phyloP scores from a whole-genome alignment of 2,797 vertebrate genomes.

The Danio jaintianensis region DNA sequence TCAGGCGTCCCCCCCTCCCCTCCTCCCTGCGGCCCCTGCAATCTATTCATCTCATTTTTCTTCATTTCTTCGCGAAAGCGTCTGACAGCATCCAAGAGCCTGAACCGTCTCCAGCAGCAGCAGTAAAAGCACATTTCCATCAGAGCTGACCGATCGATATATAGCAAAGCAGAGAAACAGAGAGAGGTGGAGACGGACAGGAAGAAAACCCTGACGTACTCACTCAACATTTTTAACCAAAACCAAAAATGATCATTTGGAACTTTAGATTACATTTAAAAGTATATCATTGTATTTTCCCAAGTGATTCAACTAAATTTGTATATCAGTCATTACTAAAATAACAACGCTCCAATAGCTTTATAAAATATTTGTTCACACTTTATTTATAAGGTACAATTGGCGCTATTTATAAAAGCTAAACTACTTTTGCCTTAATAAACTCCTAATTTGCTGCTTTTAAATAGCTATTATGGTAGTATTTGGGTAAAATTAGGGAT shows the following conservation, averaged over 20 bases:
- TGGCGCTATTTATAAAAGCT: too few relatives aligned
- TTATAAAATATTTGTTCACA: background rate
- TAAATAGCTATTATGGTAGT: too few relatives aligned
- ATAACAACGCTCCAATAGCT: background rate
- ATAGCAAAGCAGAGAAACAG: slow-evolving; percentile 53
- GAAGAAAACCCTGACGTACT: background rate
- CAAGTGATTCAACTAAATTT: background rate
- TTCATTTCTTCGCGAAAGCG: slow-evolving; percentile 18
- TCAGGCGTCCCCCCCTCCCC: slow-evolving; percentile 16
- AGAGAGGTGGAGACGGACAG: slow-evolving; percentile 25
- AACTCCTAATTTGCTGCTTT: too few relatives aligned
- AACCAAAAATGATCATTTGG: background rate
- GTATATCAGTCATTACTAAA: too few relatives aligned
- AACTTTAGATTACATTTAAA: background rate
- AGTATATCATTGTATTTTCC: background rate
- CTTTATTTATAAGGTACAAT: too few relatives aligned
- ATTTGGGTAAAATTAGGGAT: too few relatives aligned
- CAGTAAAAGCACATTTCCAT: slow-evolving; percentile 63
- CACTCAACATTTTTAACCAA: background rate
- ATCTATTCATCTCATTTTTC: slow-evolving; percentile 46
- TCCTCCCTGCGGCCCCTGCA: slow-evolving; percentile 6
- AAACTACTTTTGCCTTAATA: too few relatives aligned
- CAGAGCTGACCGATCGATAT: slow-evolving; percentile 56
- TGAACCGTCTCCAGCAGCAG: slow-evolving; percentile 50
- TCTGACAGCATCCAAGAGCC: slow-evolving; percentile 51